Evolutionary conservation across 2,113 vertebrate species (phyloP).

Genomic region (Gnathonemus longibarbis): DNA sequence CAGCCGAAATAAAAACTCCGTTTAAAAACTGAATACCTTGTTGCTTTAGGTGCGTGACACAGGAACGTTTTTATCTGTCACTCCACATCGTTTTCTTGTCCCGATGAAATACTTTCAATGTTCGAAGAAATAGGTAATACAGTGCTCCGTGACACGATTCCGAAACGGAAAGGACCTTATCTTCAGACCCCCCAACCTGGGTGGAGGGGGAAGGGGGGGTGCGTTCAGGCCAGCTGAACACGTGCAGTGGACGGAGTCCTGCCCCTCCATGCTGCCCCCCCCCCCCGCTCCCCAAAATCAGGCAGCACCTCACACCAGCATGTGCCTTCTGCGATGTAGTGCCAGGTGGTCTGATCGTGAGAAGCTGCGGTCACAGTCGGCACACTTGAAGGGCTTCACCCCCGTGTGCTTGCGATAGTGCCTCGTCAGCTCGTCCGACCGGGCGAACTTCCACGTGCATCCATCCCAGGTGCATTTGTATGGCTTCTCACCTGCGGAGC

Average conservation of each 20-base stretch:
- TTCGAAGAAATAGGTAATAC: constrained; percentile 53
- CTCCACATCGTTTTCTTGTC: constrained; percentile 27
- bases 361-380: constrained; percentile 98
- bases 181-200: constrained; percentile 54
- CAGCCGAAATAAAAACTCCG: constrained; percentile 32
- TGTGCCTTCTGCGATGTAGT: constrained; percentile 92
- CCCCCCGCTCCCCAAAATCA: background rate
- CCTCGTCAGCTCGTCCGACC: constrained; percentile 95
- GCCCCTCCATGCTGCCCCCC: constrained; percentile 48
- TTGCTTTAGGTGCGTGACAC: background rate
- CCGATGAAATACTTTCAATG: constrained; percentile 38
- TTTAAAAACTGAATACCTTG: constrained; percentile 16
- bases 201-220: constrained; percentile 38
- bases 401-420: constrained; percentile 99
- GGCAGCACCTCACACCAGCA: constrained; percentile 79
- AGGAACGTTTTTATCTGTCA: constrained; percentile 38
- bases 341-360: constrained; percentile 97
- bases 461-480: constrained; percentile 99
- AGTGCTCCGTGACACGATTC: constrained; percentile 55
- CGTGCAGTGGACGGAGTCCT: constrained; percentile 64
- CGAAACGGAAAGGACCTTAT: constrained; percentile 32
- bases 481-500: constrained; percentile 87
- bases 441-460: constrained; percentile 99
- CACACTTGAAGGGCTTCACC: constrained; percentile 98
- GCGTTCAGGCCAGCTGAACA: constrained; percentile 79